phyloP scores from a whole-genome alignment of 2,888 invertebrate species.

The Stictocephala bisonia region DNA sequence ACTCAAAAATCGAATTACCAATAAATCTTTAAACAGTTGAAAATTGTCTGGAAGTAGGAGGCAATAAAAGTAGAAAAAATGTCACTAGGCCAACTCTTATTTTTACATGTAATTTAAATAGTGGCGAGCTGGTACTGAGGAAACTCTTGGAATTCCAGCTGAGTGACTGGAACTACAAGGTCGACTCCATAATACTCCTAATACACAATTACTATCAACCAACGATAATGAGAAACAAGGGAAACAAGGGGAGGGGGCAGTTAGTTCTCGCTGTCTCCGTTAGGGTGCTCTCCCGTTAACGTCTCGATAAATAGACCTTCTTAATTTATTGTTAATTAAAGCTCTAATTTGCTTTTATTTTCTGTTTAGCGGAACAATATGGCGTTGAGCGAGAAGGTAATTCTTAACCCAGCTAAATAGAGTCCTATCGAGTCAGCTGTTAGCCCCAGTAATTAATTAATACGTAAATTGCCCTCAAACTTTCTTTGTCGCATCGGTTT shows the following conservation, averaged over 20 bases:
- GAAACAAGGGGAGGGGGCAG: too few species aligned
- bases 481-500: too few species aligned
- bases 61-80: too few species aligned
- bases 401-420: slow-evolving; percentile 38
- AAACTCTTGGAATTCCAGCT: too few species aligned
- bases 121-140: too few species aligned
- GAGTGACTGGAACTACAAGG: too few species aligned
- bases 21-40: too few species aligned
- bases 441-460: too few species aligned
- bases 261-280: slow-evolving; percentile 23
- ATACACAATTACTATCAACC: slow-evolving; percentile 32
- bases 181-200: neutral
- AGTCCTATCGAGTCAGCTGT: slow-evolving; percentile 18
- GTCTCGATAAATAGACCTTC: slow-evolving; percentile 32
- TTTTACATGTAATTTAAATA: too few species aligned
- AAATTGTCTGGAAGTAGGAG: too few species aligned
- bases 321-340: slow-evolving; percentile 46
- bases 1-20: too few species aligned
- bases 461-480: neutral
- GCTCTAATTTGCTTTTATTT: slow-evolving; percentile 41
- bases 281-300: slow-evolving; percentile 24
- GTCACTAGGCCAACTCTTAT: too few species aligned
- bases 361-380: slow-evolving; percentile 37
- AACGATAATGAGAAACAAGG: slow-evolving; percentile 18
- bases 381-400: slow-evolving; percentile 28